phyloP scores from a whole-genome alignment of 2,113 vertebrate genomes.

The Peromyscus maniculatus region DNA sequence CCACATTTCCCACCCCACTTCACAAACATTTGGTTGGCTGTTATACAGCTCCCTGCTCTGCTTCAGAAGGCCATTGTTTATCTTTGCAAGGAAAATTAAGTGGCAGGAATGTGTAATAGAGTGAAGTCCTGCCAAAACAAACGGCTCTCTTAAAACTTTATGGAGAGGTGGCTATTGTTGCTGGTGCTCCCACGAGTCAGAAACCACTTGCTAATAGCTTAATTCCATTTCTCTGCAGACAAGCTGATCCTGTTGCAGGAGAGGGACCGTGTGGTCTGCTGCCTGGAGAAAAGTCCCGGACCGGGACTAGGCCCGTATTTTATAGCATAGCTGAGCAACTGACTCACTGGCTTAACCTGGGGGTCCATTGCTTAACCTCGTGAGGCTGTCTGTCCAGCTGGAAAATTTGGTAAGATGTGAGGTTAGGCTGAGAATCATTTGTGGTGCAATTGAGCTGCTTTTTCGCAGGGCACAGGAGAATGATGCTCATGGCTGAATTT shows the following conservation, averaged over 20 bases:
- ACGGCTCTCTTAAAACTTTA: slow-evolving; percentile 70
- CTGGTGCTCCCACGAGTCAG: slow-evolving; percentile 62
- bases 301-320: background rate
- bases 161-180: slow-evolving; percentile 73
- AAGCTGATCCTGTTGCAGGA: slow-evolving; percentile 60
- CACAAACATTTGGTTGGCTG: slow-evolving; percentile 53
- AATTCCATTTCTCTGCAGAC: slow-evolving; percentile 83
- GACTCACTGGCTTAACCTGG: slow-evolving; percentile 69
- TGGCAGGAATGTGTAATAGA: slow-evolving; percentile 81
- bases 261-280: slow-evolving; percentile 62
- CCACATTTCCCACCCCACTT: background rate
- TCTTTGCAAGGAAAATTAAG: slow-evolving; percentile 83
- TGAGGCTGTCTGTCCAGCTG: slow-evolving; percentile 70
- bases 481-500: background rate
- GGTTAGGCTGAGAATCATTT: slow-evolving; percentile 32
- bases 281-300: slow-evolving; percentile 45
- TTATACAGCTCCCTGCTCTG: slow-evolving; percentile 45
- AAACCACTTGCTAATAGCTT: slow-evolving; percentile 81
- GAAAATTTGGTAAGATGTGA: slow-evolving; percentile 72
- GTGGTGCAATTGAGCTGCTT: background rate
- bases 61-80: slow-evolving; percentile 79
- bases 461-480: background rate
- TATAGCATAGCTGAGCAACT: slow-evolving; percentile 54
- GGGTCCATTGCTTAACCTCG: slow-evolving; percentile 50
- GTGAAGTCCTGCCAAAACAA: slow-evolving; percentile 76